Base-by-base conservation (phyloP, 92 coral and sea anemone species). In the Chrysogorgia sp. region DNA sequence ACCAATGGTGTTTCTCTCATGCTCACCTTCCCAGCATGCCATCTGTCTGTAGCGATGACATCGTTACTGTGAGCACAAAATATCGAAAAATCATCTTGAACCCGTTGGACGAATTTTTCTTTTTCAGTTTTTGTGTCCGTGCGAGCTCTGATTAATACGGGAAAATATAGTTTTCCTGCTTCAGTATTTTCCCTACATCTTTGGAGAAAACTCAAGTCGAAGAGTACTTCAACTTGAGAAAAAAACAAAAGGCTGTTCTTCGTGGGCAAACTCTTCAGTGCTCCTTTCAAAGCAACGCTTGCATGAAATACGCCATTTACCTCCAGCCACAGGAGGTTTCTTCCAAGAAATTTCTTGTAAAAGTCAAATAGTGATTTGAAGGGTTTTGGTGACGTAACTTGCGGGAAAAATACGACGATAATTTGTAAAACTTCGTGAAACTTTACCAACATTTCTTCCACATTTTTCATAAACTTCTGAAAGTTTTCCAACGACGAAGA, bases 121-220 rank as follows among this genome's bases (percentile, higher is more conserved):
- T 47, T 26, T 31, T n/a, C 22, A 43, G 45, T 28, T 35, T 69
- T 26, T 69, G n/a, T 69, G 76, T 45, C 60, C 15, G 17, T 7
- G 40, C 48, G 45, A 28, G 76, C 34, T 49, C 96, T 91, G 33
- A 93, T 89, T 1, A 90, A 93, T 89, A 93, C 85, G 0, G 98
- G 98, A 33, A 91, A 93, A 78, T 93, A 93, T 0, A 89, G 90
- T 64, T 87, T 86, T 15, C 94, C 94, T 19, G 87, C 66, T 32
- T 67, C 85, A 28, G 96, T 82, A 71, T 93, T 93, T 70, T 80
- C 84, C 19, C 98, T 96, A 47, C 96, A 90, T 33, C 98, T 96
- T 63, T 89, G 70, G 34, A 93, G 92, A 58, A 93, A 93, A 29
- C 82, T 90, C 12, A 82, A 82, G 67, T 86, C 74, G 50, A 93